Percentiles rank a stretch among this genome's conserved stretches.
Evolutionary conservation across 1,140 invertebrate species (phyloP).

Genomic region (Dinothrombium tinctorium): DNA sequence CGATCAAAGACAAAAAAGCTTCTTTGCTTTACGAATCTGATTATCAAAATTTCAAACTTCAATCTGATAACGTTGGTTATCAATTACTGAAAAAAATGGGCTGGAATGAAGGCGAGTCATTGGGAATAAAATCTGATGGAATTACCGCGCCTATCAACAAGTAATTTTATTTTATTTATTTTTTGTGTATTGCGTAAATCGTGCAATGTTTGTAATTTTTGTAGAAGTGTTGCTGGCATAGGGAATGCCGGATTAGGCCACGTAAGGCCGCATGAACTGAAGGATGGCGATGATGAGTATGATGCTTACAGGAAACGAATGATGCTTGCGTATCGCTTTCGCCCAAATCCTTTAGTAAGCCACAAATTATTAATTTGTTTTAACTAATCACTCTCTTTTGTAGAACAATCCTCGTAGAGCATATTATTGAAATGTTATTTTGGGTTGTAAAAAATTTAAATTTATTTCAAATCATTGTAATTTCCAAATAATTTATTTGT

Average conservation of each 20-base stretch:
- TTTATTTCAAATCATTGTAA: too few species aligned
- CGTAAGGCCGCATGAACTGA: slow-evolving; percentile 40
- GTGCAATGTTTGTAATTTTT: too few species aligned
- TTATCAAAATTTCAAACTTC: slow-evolving; percentile 84
- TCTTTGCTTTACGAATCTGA: slow-evolving; percentile 43
- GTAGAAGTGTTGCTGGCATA: slow-evolving; percentile 21
- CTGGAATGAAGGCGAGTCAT: slow-evolving; percentile 81
- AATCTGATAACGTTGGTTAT: slow-evolving; percentile 70
- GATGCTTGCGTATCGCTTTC: slow-evolving; percentile 90
- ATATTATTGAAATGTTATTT: slow-evolving; percentile 20
- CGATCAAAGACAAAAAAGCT: slow-evolving; percentile 50
- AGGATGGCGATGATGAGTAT: slow-evolving; percentile 72
- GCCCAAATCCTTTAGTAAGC: slow-evolving; percentile 78
- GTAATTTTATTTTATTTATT: slow-evolving; percentile 29
- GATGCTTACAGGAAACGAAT: slow-evolving; percentile 87
- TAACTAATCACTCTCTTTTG: slow-evolving; percentile 8
- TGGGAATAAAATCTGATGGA: slow-evolving; percentile 88
- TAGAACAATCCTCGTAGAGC: slow-evolving; percentile 20
- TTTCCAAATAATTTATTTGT: too few species aligned
- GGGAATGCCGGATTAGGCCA: slow-evolving; percentile 44
- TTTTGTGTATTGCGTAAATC: too few species aligned
- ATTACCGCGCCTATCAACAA: slow-evolving; percentile 81
- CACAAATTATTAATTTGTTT: background rate
- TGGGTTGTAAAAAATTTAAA: too few species aligned
- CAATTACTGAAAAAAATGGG: slow-evolving; percentile 94